Evolutionary conservation across 2,888 invertebrate species (phyloP).

Genomic region (Pocota personata): DNA sequence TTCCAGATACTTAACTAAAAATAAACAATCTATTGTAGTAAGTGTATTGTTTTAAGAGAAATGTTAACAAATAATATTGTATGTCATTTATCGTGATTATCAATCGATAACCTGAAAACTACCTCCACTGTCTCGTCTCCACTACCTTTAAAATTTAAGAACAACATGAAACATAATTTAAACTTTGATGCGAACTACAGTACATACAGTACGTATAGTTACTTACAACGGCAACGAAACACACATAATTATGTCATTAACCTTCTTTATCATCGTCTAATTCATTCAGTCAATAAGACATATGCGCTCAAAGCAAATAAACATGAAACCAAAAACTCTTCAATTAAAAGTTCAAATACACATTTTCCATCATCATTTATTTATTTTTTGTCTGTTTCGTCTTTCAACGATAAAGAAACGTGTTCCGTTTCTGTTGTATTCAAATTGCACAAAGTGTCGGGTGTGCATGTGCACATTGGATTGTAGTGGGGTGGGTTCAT

Average conservation of each 20-base stretch:
- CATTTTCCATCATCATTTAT: background rate
- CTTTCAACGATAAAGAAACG: background rate
- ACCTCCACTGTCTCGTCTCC: too few relatives aligned
- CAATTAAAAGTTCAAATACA: slow-evolving; percentile 13
- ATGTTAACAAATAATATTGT: too few relatives aligned
- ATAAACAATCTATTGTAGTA: too few relatives aligned
- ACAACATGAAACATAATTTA: too few relatives aligned
- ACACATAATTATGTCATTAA: background rate
- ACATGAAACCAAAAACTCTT: slow-evolving; percentile 14
- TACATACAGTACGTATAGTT: too few relatives aligned
- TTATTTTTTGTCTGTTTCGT: background rate
- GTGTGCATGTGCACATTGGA: background rate
- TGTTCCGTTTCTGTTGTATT: background rate
- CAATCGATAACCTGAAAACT: too few relatives aligned
- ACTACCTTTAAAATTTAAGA: too few relatives aligned
- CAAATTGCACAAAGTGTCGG: slow-evolving; percentile 2
- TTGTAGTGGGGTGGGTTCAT: background rate
- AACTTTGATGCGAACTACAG: too few relatives aligned
- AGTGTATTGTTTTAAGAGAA: too few relatives aligned
- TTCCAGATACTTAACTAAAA: too few relatives aligned
- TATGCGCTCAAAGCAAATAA: background rate
- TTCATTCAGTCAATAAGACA: slow-evolving; percentile 7
- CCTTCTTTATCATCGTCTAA: slow-evolving; percentile 1
- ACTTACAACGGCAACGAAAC: background rate
- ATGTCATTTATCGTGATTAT: too few relatives aligned